phyloP scores from a whole-genome alignment of 2,888 invertebrate species.

The Callyntrura sp. region DNA sequence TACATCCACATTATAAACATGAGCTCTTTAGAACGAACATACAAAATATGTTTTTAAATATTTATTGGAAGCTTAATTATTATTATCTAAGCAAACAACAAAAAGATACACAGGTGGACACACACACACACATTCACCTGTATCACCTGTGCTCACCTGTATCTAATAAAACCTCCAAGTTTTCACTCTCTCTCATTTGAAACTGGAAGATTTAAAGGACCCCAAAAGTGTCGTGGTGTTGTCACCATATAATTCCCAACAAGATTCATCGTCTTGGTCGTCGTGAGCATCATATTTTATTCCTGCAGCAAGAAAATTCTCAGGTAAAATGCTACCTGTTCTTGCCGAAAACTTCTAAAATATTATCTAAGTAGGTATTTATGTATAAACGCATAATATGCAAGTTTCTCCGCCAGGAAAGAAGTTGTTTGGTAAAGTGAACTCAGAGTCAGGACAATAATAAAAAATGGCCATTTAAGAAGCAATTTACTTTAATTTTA shows the following conservation, averaged over 20 bases:
- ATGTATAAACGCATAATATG: too few species aligned
- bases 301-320: constrained; percentile 5
- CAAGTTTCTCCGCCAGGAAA: too few species aligned
- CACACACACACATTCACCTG: neutral
- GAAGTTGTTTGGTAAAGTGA: constrained; percentile 13
- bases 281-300: constrained; percentile 28
- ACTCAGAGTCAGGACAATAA: constrained; percentile 76
- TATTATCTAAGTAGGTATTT: too few species aligned
- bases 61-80: too few species aligned
- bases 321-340: constrained; percentile 73
- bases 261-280: neutral
- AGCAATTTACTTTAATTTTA: constrained; percentile 76
- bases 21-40: too few species aligned
- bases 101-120: neutral
- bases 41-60: too few species aligned
- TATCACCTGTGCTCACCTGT: too few species aligned
- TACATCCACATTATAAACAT: too few species aligned
- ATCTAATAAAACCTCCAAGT: constrained; percentile 8
- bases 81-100: constrained; percentile 16
- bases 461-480: constrained; percentile 71
- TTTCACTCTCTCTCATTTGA: neutral
- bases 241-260: neutral
- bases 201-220: constrained; percentile 47
- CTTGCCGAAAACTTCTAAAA: constrained; percentile 38
- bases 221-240: constrained; percentile 40